Evolutionary conservation across 2,113 vertebrate genomes (phyloP), one percentile per base, ranked within the genome.

Genomic region (Nibea coibor): DNA sequence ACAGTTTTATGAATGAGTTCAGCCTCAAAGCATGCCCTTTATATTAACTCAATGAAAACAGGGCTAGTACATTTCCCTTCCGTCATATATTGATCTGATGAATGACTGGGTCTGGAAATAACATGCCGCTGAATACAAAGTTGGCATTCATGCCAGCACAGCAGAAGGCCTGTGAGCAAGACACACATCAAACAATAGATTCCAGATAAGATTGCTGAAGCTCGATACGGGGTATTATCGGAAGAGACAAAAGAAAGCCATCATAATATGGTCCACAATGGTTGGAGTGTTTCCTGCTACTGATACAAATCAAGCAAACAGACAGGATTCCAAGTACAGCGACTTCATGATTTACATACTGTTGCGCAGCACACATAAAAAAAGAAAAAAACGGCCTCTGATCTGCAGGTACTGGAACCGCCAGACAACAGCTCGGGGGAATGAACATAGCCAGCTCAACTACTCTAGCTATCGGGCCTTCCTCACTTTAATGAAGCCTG

Each of bases 1-100:
- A 78, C 56, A 26, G 19, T 86, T 93, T 91, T 88, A 87, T 90
- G 88, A 92, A 92, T 89, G 78, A 78, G 84, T 79, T 51, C 78
- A 81, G 72, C 54, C 84, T 84, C 45, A 87, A 88, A 78, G 77
- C 79, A 83, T 78, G 68, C 80, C 83, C 79, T 87, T 75, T 78
- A 72, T 85, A 82, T 86, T 84, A 84, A 88, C 82, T 80, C 68
- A 76, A 70, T 77, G 57, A 77, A 85, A 87, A 84, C 67, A 81
- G 67, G 58, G 50, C 61, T 69, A 22, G 61, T 77, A 48, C 57
- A 73, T 76, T 86, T 63, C 82, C 75, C 69, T 59, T 68, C 50
- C 3, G n/a, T 84, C 83, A 84, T 82, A 67, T 88, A 89, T 80
- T 69, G 80, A 90, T 81, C 70, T 42, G 51, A 81, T 50, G 80